These are phyloP conservation scores for Ctenochaetus hawaiiensis DNA, from an alignment of 2,797 vertebrate genomes.

Conservation along the genomic window DNA sequence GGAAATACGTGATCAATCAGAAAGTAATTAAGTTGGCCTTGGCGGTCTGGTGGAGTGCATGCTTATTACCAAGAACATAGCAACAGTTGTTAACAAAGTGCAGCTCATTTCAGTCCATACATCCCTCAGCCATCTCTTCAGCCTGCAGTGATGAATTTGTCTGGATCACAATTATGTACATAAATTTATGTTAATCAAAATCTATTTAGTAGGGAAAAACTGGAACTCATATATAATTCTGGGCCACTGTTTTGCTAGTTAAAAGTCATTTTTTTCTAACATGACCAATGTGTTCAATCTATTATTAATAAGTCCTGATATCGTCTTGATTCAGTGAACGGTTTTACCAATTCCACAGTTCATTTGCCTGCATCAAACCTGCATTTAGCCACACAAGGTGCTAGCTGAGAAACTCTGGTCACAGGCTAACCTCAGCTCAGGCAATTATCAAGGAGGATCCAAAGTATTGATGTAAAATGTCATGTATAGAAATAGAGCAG, in stretches of 20 bases:
- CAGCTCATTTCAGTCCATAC: slow-evolving; percentile 33
- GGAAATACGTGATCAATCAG: slow-evolving; percentile 64
- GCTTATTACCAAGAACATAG: slow-evolving; percentile 54
- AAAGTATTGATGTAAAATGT: slow-evolving; percentile 39
- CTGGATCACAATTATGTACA: slow-evolving; percentile 47
- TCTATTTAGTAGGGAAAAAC: slow-evolving; percentile 50
- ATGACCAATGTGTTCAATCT: slow-evolving; percentile 52
- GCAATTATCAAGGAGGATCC: slow-evolving; percentile 35
- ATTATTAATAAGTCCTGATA: slow-evolving; percentile 62
- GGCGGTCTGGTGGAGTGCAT: slow-evolving; percentile 52
- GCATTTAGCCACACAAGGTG: slow-evolving; percentile 21
- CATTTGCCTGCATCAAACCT: slow-evolving; percentile 52
- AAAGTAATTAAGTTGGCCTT: slow-evolving; percentile 65
- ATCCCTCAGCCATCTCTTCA: slow-evolving; percentile 6
- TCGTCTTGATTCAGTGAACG: slow-evolving; percentile 55
- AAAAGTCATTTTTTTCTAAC: slow-evolving; percentile 64
- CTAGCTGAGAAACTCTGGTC: slow-evolving; percentile 3
- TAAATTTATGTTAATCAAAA: slow-evolving; percentile 59
- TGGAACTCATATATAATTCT: slow-evolving; percentile 31
- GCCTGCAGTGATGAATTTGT: slow-evolving; percentile 41
- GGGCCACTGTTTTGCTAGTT: slow-evolving; percentile 52
- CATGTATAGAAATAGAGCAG: slow-evolving; percentile 44
- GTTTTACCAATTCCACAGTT: slow-evolving; percentile 45
- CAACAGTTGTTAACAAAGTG: slow-evolving; percentile 45
- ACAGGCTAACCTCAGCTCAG: slow-evolving; percentile 23